Conservation (phyloP, 2,113 vertebrate species). For the Cnemophilus loriae region DNA sequence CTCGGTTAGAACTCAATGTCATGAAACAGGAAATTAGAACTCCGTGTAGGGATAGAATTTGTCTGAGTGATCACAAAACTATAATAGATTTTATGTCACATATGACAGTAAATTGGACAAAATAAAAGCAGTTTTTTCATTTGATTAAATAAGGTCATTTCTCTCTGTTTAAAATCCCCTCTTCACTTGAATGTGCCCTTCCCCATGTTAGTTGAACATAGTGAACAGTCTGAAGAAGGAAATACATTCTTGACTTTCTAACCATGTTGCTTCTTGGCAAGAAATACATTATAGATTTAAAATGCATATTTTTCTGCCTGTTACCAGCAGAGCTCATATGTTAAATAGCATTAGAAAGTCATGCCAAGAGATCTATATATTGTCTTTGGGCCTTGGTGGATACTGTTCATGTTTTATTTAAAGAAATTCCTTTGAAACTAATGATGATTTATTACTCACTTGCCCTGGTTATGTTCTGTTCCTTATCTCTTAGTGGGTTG, state of each 20-base stretch:
- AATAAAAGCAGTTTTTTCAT: background rate
- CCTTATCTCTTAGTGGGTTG: background rate
- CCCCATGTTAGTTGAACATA: fast-evolving
- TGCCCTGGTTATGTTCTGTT: background rate
- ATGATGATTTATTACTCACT: background rate
- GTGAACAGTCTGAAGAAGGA: background rate
- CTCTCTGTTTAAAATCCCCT: background rate
- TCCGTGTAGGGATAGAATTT: background rate
- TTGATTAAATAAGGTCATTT: background rate
- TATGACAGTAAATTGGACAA: background rate
- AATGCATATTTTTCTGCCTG: background rate
- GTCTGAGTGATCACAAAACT: background rate
- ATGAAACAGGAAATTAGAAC: background rate
- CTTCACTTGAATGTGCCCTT: background rate
- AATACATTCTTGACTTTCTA: background rate
- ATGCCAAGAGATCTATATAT: background rate
- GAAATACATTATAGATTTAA: background rate
- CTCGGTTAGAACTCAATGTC: background rate
- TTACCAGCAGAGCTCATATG: background rate
- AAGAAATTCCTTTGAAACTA: background rate
- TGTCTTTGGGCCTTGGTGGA: background rate
- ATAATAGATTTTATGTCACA: background rate
- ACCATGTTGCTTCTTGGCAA: background rate
- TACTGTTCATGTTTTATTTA: background rate
- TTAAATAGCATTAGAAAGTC: background rate